Evolutionary conservation across 2,797 vertebrate species (phyloP), one percentile per base, ranked within the genome.

Genomic region (Capromys pilorides): DNA sequence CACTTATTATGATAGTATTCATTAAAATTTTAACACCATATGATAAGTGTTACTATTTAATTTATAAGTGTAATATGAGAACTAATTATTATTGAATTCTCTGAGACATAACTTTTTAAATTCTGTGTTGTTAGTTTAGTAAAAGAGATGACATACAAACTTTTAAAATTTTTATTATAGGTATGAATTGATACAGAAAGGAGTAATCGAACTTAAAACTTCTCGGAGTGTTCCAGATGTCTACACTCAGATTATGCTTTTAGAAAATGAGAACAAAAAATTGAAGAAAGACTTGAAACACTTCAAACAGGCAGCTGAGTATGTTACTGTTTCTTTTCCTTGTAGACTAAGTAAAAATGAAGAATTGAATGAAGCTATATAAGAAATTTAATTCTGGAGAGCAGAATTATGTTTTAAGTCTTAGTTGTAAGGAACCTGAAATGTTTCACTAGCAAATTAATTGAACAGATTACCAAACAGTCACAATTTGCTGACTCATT

Each of bases 111-210:
- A 36, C 16, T 67, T 93, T 92, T 92, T 89, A 28, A 88, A 79
- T 95, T 91, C 33, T 67, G 61, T 2, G 22, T 67, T 33, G 10
- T 6, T n/a, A 78, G 13, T 77, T 90, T 77, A 59, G 21, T 94
- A n/a, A 69, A 54, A 83, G 61, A 80, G 84, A 88, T 26, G 26
- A 33, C 19, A 87, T 93, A 28, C 95, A 96, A 5, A 4, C 0
- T 79, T 18, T 82, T 75, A 5, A 1, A 96, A 84, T 3, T 97
- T 91, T 97, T 93, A 33, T 95, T 0, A 69, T 95, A 99, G 98
- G 98, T 98, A 98, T 18, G 99, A 99, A 90, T 97, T 99, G 95
- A 86, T 96, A 33, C 97, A 99, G 88, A 99, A 97, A 94, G 99
- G 99, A 36, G 36, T 95, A 33, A 39, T 98, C 26, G 94, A 97